A percentile compares a stretch with the other conserved stretches of the same genome.
These are phyloP conservation scores for Hyphantria cunea DNA, from an alignment of 1,140 invertebrate genomes.

Conservation along the genomic window DNA sequence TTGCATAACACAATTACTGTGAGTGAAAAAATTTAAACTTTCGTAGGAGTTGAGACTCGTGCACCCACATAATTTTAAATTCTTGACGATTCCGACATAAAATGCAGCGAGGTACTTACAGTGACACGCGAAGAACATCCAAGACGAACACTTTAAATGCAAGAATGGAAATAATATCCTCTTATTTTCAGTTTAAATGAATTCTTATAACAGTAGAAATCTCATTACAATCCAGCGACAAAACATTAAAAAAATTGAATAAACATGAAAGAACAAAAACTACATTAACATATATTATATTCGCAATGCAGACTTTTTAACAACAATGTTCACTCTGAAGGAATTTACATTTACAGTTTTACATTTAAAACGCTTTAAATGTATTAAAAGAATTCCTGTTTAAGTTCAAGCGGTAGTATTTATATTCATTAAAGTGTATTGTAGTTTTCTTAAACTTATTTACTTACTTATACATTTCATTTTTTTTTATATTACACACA, in stretches of 20 bases:
- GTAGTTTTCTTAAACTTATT: too few relatives aligned
- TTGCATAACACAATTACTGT: neutral
- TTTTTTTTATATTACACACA: too few relatives aligned
- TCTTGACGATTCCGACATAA: constrained; percentile 30
- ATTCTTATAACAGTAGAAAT: too few relatives aligned
- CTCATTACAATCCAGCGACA: too few relatives aligned
- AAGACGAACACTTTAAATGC: too few relatives aligned
- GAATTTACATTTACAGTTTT: constrained; percentile 16
- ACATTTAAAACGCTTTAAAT: constrained; percentile 19
- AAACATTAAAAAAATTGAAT: constrained; percentile 38
- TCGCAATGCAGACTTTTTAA: constrained; percentile 24
- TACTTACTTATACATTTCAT: too few relatives aligned
- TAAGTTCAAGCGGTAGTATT: neutral
- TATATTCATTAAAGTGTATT: neutral
- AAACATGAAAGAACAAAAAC: constrained; percentile 37
- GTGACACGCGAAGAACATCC: too few relatives aligned
- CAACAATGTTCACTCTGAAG: constrained; percentile 26
- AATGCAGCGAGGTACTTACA: constrained; percentile 27
- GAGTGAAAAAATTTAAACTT: constrained; percentile 1
- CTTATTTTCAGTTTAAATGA: too few relatives aligned
- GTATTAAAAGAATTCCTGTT: constrained; percentile 13
- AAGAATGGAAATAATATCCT: too few relatives aligned
- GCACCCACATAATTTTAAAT: constrained; percentile 3
- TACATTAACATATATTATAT: constrained; percentile 41
- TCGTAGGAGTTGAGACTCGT: neutral